Evolutionary conservation across 2,888 invertebrate genomes (phyloP), one percentile per base, ranked within the genome.

Genomic region (Drosophila mulleri): DNA sequence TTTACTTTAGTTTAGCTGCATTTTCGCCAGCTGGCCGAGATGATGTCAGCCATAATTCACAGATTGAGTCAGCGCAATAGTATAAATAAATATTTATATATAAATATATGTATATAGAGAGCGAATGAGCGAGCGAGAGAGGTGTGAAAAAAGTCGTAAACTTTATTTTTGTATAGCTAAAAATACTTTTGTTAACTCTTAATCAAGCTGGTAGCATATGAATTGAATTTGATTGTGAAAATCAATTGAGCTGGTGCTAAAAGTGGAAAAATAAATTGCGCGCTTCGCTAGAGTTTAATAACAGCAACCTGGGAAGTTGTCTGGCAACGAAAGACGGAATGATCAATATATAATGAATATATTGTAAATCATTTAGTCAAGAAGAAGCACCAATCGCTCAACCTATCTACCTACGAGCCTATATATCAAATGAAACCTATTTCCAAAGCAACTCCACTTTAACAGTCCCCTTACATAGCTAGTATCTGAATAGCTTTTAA

Each of bases 1-100:
- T 87, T 89, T 81, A 71, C 78, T 80, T 83, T 76, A 82, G 73
- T 75, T 72, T 73, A 72, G 89, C 72, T 83, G 71, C 87, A 75
- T 70, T 74, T 75, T 80, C 77, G 61, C 50, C 67, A 82, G 67
- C 65, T 75, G 64, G 64, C 83, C 79, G 69, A 57, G 42, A 57
- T 74, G 63, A 80, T 76, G 37, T 42, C 11, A 18, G 48, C 32
- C 23, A 29, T 47, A 41, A 48, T 41, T 29, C 39, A 39, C 48
- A 39, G 54, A 45, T 37, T 62, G 45, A 39, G 39, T 63, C 60
- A 50, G 61, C 11, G 26, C 42, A 35, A 35, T 14, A 14, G 11
- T 48, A 39, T 29, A 48, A 59, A 48, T 48, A 48, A 29, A 48
- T 48, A 47, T 47, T 7, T 39, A 53, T n/a, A 37, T 23, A 37